Evolutionary conservation across 2,888 invertebrate species (phyloP), one percentile per base, ranked within the genome.

Genomic region (Dynastes grantii): DNA sequence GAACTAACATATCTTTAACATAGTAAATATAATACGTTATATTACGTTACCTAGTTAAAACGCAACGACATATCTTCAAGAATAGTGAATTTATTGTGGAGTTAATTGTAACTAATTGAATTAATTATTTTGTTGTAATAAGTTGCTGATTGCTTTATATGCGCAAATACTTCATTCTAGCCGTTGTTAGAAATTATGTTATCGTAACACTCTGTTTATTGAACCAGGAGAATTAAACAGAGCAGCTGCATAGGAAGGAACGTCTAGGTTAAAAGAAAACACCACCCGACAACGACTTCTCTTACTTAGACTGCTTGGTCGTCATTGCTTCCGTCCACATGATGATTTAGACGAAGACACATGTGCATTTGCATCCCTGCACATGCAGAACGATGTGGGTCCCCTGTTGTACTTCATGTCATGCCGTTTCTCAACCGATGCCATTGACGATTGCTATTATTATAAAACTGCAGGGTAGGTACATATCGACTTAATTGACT

Each of bases 301-400:
- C 71, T 61, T 75, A 78, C 80, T 79, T 79, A 87, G 87, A 87
- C 87, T 86, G 85, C 84, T 85, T 86, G 87, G 76, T 79, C 73
- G 73, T 61, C 40, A 85, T 85, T 87, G 86, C 87, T 87, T 87
- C 87, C 87, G 87, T 87, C 87, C 79, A 77, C 85, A 84, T 85
- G 73, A 87, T 87, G 87, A 87, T 87, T 87, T 87, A 87, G 81
- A 85, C 83, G 68, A 68, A 80, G 78, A 81, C 82, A 83, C 82
- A 83, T 81, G 81, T 80, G 82, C 82, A 79, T 79, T 76, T 79
- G 76, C 79, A 79, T 79, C 79, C 79, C 79, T 73, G 78, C 71
- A 75, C 61, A 78, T 78, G 78, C 78, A 64, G 71, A 76, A 61
- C 71, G 64, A 78, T 78, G 78, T 64, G 78, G 78, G 78, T 73